Evolutionary conservation across 2,888 invertebrate species (phyloP), one percentile per base, ranked within the genome.

Genomic region (Amaurobius ferox): DNA sequence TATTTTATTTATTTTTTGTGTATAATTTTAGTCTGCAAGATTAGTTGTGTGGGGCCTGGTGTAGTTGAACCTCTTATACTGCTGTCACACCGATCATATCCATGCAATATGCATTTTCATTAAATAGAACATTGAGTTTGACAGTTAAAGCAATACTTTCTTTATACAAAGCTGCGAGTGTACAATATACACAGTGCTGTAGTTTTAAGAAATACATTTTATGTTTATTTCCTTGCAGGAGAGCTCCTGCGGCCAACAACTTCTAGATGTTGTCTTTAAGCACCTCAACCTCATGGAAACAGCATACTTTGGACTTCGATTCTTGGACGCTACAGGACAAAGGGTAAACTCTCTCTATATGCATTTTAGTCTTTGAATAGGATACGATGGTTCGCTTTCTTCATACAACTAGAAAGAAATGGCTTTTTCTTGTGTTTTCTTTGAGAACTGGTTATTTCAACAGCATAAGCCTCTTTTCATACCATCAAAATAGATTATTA

Each of bases 221-320:
- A 26, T 9, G 90, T 89, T 89, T 90, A 90, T 89, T 90, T 83
- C 79, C 90, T 94, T 94, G 80, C 94, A 98, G 97, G 96, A 96
- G 92, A 96, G 96, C 91, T 95, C 95, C 91, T 94, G 94, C 44
- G 98, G 98, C 23, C 97, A 98, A 92, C 95, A 95, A 89, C 92
- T 98, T 89, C 92, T 98, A 91, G 98, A 98, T 91, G 95, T 96
- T 89, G 97, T 98, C 72, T 98, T 96, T 92, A 94, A 95, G 89
- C 96, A 98, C 91, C 93, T 98, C 90, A 98, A 98, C 92, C 94
- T 98, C 83, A 93, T 98, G 91, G 98, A 98, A 93, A 98, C 98
- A 73, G 96, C 97, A 88, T 98, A 98, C 92, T 98, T 98, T 92
- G 98, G 98, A 73, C 94, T 98, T 70, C 94, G 98, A 88, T 98